A percentile compares a stretch with the other conserved stretches of the same genome.
phyloP scores from a whole-genome alignment of 37 sponge, comb jelly and placozoan genomes.

The Theonella swinhoei region DNA sequence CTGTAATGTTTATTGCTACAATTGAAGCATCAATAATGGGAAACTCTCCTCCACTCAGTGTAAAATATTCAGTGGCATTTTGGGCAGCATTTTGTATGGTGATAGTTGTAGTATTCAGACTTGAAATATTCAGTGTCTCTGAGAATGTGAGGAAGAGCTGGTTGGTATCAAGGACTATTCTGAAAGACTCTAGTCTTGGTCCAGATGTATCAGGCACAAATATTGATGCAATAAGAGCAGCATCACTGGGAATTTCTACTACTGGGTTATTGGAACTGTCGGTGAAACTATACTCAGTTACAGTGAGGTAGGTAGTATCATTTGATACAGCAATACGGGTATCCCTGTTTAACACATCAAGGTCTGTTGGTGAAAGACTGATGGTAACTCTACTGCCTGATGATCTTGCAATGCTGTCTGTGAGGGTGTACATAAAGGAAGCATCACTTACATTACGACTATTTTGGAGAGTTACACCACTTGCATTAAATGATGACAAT shows the following conservation, averaged over 20 bases:
- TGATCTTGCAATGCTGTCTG: slow-evolving; percentile 46
- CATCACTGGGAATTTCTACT: not conserved
- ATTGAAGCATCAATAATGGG: slow-evolving; percentile 14
- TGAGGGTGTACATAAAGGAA: slow-evolving; percentile 57
- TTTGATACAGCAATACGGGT: slow-evolving; percentile 36
- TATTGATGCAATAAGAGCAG: slow-evolving; percentile 25
- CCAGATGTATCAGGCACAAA: slow-evolving; percentile 56
- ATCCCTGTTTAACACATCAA: slow-evolving; percentile 65
- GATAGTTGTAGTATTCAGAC: slow-evolving; percentile 46
- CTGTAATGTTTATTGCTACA: slow-evolving; percentile 57
- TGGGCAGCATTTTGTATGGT: slow-evolving; percentile 60
- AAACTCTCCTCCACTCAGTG: slow-evolving; percentile 66
- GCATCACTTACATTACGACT: slow-evolving; percentile 22
- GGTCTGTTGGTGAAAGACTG: slow-evolving; percentile 44
- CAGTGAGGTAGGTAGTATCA: slow-evolving; percentile 65
- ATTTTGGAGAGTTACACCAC: slow-evolving; percentile 54
- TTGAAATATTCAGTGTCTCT: slow-evolving; percentile 51
- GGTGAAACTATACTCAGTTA: slow-evolving; percentile 29
- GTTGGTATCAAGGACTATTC: slow-evolving; percentile 46
- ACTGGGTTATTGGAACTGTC: slow-evolving; percentile 64
- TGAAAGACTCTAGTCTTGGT: slow-evolving; percentile 57
- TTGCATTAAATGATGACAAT: slow-evolving; percentile 47
- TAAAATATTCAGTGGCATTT: slow-evolving; percentile 43
- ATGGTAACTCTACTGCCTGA: slow-evolving; percentile 29
- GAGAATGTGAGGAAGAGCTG: slow-evolving; percentile 65